Conservation (phyloP, 2,113 vertebrate genomes). For the Vombatus ursinus region DNA sequence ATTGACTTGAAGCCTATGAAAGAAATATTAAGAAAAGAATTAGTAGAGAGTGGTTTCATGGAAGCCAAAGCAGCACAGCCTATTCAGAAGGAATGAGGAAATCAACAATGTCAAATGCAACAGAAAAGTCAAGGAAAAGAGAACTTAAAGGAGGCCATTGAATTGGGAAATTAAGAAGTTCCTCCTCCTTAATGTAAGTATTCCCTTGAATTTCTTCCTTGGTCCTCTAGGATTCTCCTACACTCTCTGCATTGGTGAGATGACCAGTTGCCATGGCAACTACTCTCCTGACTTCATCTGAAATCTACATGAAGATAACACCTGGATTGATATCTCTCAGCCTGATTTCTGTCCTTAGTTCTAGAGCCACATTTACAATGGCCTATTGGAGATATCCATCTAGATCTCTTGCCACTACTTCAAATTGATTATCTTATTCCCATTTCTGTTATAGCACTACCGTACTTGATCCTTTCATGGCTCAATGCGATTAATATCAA, state of each 20-base stretch:
- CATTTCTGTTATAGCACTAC: neutral
- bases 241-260: neutral
- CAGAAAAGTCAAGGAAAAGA: no score
- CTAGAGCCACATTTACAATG: neutral
- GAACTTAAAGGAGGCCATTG: no score
- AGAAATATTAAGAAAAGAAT: neutral
- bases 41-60: no score
- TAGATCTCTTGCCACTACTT: neutral
- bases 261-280: no score
- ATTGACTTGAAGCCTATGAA: neutral
- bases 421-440: neutral
- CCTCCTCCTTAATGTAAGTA: neutral
- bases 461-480: accelerated
- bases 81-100: no score
- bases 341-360: neutral
- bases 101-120: no score
- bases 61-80: no score
- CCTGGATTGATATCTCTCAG: neutral
- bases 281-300: neutral
- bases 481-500: no score
- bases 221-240: neutral
- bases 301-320: slow-evolving; percentile 17
- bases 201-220: neutral
- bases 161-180: no score
- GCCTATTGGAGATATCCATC: neutral